These are phyloP conservation scores for Escarpia spicata DNA, from an alignment of 2,888 invertebrate species.

Conservation along the genomic window DNA sequence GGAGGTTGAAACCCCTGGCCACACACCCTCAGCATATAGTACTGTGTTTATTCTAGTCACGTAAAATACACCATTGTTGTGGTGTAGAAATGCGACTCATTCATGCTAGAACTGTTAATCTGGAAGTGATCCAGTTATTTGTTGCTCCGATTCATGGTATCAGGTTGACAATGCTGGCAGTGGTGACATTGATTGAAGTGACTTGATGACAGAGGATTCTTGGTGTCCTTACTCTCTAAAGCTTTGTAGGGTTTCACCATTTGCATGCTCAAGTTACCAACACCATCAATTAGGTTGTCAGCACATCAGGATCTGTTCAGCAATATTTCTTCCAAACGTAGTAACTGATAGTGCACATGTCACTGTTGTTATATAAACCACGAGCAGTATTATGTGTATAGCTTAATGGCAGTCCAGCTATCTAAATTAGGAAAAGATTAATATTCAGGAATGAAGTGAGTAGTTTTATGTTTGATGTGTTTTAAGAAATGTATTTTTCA, in stretches of 20 bases:
- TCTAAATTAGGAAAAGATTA: neutral
- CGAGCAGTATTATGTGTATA: neutral
- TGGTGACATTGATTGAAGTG: neutral
- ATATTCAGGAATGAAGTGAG: neutral
- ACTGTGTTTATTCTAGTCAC: neutral
- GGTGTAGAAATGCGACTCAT: neutral
- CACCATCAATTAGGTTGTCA: neutral
- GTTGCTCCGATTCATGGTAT: neutral
- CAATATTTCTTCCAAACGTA: neutral
- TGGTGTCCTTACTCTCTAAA: neutral
- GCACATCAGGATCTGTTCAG: neutral
- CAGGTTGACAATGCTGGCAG: neutral
- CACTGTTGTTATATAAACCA: neutral
- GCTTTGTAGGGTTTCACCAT: neutral
- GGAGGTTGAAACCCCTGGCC: too few species aligned
- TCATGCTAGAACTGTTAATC: neutral
- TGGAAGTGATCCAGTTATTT: neutral
- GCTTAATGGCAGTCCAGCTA: neutral
- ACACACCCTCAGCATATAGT: neutral
- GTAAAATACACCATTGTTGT: neutral
- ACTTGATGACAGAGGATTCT: neutral
- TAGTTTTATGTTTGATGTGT: slow-evolving; percentile 9
- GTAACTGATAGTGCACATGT: neutral
- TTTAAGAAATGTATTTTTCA: neutral
- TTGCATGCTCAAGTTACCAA: neutral